A percentile compares a stretch with the other conserved stretches of the same genome.
These are phyloP conservation scores for Neosilurus hyrtlii DNA, from an alignment of 2,797 vertebrate species.

Conservation along the genomic window DNA sequence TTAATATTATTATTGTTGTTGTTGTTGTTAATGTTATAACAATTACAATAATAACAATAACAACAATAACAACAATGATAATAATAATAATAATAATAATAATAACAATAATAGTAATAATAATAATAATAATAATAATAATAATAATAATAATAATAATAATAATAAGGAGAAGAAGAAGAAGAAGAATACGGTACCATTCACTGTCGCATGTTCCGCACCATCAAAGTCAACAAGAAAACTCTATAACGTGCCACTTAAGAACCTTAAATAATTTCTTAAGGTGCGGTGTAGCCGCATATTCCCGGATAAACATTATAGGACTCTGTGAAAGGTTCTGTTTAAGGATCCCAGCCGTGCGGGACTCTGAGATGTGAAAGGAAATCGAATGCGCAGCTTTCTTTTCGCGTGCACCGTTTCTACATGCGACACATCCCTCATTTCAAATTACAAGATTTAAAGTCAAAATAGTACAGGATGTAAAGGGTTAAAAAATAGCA, in stretches of 20 bases:
- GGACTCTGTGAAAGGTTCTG: too few relatives aligned
- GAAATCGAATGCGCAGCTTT: background rate
- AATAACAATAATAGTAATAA: background rate
- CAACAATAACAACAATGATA: too few relatives aligned
- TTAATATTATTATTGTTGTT: too few relatives aligned
- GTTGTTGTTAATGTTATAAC: too few relatives aligned
- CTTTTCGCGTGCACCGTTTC: too few relatives aligned
- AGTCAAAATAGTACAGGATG: background rate
- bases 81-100: background rate
- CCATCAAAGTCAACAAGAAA: background rate
- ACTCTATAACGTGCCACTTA: background rate
- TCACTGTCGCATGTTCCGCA: background rate
- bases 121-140: background rate
- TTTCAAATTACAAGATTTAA: background rate
- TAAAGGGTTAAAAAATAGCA: background rate
- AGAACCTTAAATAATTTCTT: background rate
- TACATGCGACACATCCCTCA: background rate
- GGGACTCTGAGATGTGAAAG: background rate
- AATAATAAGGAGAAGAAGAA: background rate
- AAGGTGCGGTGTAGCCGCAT: background rate
- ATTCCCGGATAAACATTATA: too few relatives aligned
- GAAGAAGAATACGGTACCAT: background rate
- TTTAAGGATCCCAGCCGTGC: too few relatives aligned
- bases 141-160: background rate
- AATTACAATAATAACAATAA: too few relatives aligned